Evolutionary conservation across 2,113 vertebrate genomes (phyloP), one percentile per base, ranked within the genome.

Genomic region (Myrmecophaga tridactyla): DNA sequence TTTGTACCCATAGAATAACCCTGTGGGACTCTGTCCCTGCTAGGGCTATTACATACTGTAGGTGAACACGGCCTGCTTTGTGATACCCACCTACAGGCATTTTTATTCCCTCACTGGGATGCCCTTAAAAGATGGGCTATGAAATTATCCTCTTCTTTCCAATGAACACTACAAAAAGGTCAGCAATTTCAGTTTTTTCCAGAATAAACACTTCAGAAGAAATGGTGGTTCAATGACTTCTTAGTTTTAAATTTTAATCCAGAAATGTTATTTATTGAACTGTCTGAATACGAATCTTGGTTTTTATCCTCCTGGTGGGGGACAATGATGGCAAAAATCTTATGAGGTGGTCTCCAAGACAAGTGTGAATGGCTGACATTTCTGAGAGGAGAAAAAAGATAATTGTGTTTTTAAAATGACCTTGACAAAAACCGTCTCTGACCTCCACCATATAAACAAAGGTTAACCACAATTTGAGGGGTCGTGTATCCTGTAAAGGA

Each of bases 201-300:
- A 67, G 60, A 75, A 82, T 23, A 77, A 92, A 86, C 41, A 63
- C n/a, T 83, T 76, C 56, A 65, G 43, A 69, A 67, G 83, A 95
- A 89, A 90, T 31, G n/a, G 31, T 58, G 17, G 31, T 67, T 77
- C 62, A 46, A 14, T 86, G 81, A 62, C n/a, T 46, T 77, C 41
- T 85, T 81, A 0, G 11, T 77, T 29, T 95, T 34, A 69, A 11
- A 39, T 75, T 84, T 86, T 48, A 96, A 43, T 92, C 81, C 84
- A 92, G 53, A 92, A 87, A 94, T 92, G 85, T 58, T 86, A 75
- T 94, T 95, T 84, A 17, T 62, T 58, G 36, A 78, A 39, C 21
- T 36, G 36, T 51, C 41, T 84, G 65, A 88, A 73, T 81, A 86
- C 27, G 31, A 80, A 15, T 43, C 62, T 90, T 72, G 36, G 29